Conservation (phyloP, 2,113 vertebrate species). For the Xyrauchen texanus region DNA sequence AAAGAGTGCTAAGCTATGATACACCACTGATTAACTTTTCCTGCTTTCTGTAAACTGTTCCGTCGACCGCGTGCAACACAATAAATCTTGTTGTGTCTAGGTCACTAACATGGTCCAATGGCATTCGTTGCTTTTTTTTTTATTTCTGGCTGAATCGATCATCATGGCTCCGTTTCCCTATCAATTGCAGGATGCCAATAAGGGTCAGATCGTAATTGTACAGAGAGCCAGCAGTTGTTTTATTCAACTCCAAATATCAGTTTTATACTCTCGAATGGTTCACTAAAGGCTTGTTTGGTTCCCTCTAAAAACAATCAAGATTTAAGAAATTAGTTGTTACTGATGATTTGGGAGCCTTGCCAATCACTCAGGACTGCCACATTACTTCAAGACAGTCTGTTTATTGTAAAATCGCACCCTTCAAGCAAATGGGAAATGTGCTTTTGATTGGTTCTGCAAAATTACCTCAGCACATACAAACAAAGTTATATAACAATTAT, state of each 20-base stretch:
- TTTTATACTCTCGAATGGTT: too few species aligned
- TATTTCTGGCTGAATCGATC: constrained; percentile 19
- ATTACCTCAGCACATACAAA: neutral
- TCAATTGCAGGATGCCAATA: constrained; percentile 52
- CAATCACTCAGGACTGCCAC: neutral
- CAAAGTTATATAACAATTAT: neutral
- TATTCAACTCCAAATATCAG: neutral
- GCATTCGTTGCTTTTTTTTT: constrained; percentile 7
- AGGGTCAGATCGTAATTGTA: constrained; percentile 5
- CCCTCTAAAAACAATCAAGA: neutral
- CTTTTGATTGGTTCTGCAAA: too few species aligned
- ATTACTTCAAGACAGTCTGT: neutral
- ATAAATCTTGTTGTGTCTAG: constrained; percentile 26
- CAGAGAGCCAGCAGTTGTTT: constrained; percentile 2
- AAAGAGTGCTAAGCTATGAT: constrained; percentile 16
- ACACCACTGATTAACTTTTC: constrained; percentile 44
- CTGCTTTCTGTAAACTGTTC: neutral
- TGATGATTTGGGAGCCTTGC: constrained; percentile 5
- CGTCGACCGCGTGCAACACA: neutral
- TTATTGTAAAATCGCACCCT: neutral
- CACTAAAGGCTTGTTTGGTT: too few species aligned
- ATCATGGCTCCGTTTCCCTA: neutral
- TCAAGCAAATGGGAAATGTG: too few species aligned
- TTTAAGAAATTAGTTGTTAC: neutral
- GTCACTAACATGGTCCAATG: constrained; percentile 16